phyloP scores from a whole-genome alignment of 2,113 vertebrate genomes.

The Pseudonaja textilis region DNA sequence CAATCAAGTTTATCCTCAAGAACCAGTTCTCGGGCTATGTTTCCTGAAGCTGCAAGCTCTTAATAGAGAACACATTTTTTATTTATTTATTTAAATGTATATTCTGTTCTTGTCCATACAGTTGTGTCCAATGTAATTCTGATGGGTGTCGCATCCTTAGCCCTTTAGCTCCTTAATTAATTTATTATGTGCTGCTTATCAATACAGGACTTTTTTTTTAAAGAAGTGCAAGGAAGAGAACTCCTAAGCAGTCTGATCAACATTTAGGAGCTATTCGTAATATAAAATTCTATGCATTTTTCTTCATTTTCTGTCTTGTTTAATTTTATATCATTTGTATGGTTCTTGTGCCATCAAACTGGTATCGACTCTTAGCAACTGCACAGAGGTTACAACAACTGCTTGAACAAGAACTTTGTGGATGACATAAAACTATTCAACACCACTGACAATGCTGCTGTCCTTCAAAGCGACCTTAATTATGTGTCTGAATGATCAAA shows the following conservation, averaged over 20 bases:
- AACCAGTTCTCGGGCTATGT: background rate
- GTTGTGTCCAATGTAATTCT: background rate
- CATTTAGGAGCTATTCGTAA: background rate
- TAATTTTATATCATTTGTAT: background rate
- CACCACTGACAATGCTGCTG: too few species aligned
- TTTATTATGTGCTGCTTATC: background rate
- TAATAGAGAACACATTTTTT: background rate
- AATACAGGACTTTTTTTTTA: background rate
- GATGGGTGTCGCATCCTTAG: background rate
- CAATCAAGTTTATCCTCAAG: background rate
- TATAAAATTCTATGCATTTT: background rate
- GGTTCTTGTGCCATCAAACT: background rate
- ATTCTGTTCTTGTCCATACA: background rate
- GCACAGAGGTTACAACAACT: background rate
- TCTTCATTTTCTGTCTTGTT: background rate
- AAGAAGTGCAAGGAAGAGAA: background rate
- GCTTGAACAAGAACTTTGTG: background rate
- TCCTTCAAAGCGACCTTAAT: too few species aligned
- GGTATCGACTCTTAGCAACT: background rate
- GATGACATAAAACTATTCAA: too few species aligned
- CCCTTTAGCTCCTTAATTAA: background rate
- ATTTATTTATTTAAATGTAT: background rate
- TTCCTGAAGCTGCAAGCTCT: background rate
- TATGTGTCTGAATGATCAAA: too few species aligned
- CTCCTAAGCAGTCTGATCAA: background rate